These are phyloP conservation scores for Megalurothrips usitatus DNA, from an alignment of 2,888 invertebrate species.

Conservation along the genomic window DNA sequence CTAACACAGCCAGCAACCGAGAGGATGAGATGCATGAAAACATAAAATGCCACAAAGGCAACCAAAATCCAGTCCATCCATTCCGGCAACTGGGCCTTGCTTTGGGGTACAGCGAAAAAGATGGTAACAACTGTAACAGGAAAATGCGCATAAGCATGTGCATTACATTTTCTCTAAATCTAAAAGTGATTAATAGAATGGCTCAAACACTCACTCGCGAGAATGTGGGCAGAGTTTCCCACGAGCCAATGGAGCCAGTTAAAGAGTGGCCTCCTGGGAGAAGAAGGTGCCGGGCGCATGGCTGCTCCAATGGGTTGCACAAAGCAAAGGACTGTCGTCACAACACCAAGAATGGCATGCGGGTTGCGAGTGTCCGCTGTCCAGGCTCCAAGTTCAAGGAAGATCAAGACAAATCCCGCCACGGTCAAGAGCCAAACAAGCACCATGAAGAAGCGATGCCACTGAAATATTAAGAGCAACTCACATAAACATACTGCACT, in stretches of 20 bases:
- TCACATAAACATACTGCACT: not conserved
- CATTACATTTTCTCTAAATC: constrained; percentile 27
- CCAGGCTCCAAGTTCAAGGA: constrained; percentile 74
- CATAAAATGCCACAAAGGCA: constrained; percentile 84
- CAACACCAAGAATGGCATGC: constrained; percentile 75
- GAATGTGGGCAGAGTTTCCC: constrained; percentile 82
- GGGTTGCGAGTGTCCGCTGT: constrained; percentile 65
- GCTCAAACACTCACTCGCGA: constrained; percentile 65
- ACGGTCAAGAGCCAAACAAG: constrained; percentile 74
- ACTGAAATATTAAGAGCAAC: constrained; percentile 51
- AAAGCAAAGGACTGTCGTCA: constrained; percentile 74
- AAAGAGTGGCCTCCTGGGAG: constrained; percentile 72
- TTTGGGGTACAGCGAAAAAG: constrained; percentile 83
- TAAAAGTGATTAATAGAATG: not conserved
- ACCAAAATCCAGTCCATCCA: constrained; percentile 87
- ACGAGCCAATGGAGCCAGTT: constrained; percentile 90
- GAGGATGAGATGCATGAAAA: constrained; percentile 77
- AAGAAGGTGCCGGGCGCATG: constrained; percentile 79
- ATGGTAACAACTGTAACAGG: constrained; percentile 77
- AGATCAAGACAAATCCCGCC: constrained; percentile 73
- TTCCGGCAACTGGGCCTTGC: constrained; percentile 78
- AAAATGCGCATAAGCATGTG: constrained; percentile 32
- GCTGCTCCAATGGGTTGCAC: constrained; percentile 83
- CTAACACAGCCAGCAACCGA: constrained; percentile 76
- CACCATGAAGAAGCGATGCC: constrained; percentile 82